phyloP scores from a whole-genome alignment of 2,113 vertebrate genomes.

The Forbesichthys agassizii region DNA sequence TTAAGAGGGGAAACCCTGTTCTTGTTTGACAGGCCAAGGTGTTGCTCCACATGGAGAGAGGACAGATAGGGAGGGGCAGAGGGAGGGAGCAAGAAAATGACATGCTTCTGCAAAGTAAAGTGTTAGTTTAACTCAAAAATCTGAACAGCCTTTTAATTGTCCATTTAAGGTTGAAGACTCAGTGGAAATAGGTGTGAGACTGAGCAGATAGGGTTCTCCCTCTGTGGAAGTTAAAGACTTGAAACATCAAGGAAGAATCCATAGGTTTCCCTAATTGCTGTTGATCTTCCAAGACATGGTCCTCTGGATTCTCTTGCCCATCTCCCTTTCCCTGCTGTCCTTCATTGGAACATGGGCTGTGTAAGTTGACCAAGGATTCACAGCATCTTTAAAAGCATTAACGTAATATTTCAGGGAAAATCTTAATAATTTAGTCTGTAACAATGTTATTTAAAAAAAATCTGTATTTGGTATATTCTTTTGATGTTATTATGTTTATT shows the following conservation, averaged over 20 bases:
- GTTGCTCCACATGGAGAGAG: slow-evolving; percentile 5
- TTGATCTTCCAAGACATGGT: slow-evolving; percentile 59
- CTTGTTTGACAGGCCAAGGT: slow-evolving; percentile 53
- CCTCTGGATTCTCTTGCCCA: slow-evolving; percentile 75
- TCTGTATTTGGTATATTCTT: no score
- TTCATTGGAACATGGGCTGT: slow-evolving; percentile 77
- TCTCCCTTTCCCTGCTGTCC: slow-evolving; percentile 69
- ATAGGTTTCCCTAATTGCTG: not conserved
- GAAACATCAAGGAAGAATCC: not conserved
- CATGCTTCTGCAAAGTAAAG: not conserved
- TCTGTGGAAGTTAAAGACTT: no score
- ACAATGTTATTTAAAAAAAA: no score
- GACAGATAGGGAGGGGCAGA: slow-evolving; percentile 48
- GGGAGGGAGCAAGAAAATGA: slow-evolving; percentile 3
- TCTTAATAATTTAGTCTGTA: no score
- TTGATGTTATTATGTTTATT: no score
- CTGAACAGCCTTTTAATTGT: no score
- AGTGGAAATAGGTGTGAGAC: no score
- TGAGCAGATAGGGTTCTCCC: no score
- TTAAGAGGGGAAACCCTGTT: slow-evolving; percentile 39
- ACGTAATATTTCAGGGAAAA: not conserved
- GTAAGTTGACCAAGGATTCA: slow-evolving; percentile 68
- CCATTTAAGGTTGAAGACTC: no score
- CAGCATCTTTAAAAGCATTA: not conserved
- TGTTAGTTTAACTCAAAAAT: no score